A percentile compares a stretch with the other conserved stretches of the same genome.
Conservation (phyloP, 2,113 vertebrate species). For the Sceloporus undulatus region DNA sequence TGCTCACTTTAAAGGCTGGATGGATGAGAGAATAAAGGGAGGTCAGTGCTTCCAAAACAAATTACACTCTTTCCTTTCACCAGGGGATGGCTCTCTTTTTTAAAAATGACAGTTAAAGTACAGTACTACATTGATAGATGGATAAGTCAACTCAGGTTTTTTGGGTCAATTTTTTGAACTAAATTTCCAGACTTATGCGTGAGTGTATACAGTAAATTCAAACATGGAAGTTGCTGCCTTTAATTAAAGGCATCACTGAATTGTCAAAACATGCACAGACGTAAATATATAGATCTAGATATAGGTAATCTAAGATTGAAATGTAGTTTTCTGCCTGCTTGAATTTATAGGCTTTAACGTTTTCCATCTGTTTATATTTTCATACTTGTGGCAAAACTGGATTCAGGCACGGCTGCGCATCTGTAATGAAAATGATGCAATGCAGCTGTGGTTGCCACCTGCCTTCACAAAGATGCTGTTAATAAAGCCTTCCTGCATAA, state of each 20-base stretch:
- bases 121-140: too few species aligned
- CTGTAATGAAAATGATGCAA: neutral
- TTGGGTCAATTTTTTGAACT: too few species aligned
- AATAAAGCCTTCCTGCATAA: conserved; percentile 14
- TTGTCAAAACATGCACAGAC: neutral
- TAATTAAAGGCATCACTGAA: neutral
- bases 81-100: too few species aligned
- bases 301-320: neutral
- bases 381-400: neutral
- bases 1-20: too few species aligned
- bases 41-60: too few species aligned
- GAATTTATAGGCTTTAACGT: neutral
- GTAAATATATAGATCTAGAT: neutral
- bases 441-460: neutral
- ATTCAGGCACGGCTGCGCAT: neutral
- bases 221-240: neutral
- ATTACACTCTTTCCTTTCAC: too few species aligned
- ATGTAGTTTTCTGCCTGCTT: neutral
- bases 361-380: neutral
- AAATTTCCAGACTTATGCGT: too few species aligned
- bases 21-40: too few species aligned
- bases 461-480: neutral
- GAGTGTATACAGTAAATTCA: neutral
- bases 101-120: too few species aligned
- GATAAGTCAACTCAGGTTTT: too few species aligned